Evolutionary conservation across 2,888 invertebrate genomes (phyloP).

Genomic region (Auanema sp.): DNA sequence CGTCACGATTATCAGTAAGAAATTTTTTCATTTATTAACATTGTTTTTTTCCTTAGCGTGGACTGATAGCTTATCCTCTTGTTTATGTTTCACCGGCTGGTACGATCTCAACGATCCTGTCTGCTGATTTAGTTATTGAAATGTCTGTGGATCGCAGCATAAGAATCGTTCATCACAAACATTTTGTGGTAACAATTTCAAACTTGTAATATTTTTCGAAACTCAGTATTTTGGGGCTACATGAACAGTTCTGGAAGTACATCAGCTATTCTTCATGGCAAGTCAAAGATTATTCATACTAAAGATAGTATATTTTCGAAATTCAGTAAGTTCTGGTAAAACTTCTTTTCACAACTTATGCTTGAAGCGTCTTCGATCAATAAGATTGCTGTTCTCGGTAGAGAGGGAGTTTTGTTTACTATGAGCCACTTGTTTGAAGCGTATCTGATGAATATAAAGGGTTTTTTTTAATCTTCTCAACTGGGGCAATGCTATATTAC

Average conservation of each 20-base stretch:
- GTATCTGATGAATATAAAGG: slow-evolving; percentile 38
- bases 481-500: background rate
- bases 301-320: slow-evolving; percentile 64
- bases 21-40: background rate
- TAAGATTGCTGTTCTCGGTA: slow-evolving; percentile 54
- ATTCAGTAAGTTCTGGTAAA: slow-evolving; percentile 47
- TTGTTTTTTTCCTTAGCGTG: background rate
- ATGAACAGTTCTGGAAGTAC: slow-evolving; percentile 64
- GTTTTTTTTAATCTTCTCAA: slow-evolving; percentile 6
- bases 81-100: slow-evolving; percentile 66
- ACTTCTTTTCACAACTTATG: background rate
- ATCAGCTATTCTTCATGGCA: slow-evolving; percentile 65
- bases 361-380: slow-evolving; percentile 28
- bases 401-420: slow-evolving; percentile 60
- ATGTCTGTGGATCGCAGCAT: slow-evolving; percentile 66
- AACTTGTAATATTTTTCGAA: no score
- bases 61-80: slow-evolving; percentile 56
- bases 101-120: slow-evolving; percentile 65
- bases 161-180: slow-evolving; percentile 65
- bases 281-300: slow-evolving; percentile 65
- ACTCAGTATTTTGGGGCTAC: slow-evolving; percentile 52
- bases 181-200: slow-evolving; percentile 65
- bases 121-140: slow-evolving; percentile 65
- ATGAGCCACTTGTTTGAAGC: slow-evolving; percentile 49
- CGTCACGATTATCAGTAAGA: no score